Percentiles rank a stretch among this genome's conserved stretches.
Evolutionary conservation across 2,888 invertebrate species (phyloP).

Genomic region (Chalcis sispes): DNA sequence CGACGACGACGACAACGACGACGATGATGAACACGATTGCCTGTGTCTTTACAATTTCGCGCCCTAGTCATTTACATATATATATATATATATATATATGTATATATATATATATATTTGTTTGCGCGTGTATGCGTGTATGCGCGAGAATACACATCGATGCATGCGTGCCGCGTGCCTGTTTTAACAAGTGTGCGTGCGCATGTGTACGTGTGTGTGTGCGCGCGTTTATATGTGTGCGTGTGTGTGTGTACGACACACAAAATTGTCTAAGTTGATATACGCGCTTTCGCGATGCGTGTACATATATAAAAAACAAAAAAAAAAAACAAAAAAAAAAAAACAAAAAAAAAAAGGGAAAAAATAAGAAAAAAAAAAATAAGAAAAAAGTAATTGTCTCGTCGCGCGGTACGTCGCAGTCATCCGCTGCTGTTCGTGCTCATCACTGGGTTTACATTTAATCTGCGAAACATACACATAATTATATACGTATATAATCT

Average conservation of each 20-base stretch:
- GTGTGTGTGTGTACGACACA: constrained; percentile 46
- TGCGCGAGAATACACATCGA: too few species aligned
- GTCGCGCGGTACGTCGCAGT: not conserved
- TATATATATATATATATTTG: constrained; percentile 37
- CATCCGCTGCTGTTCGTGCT: not conserved
- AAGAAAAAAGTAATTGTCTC: too few species aligned
- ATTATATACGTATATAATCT: not conserved
- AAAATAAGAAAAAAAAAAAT: too few species aligned
- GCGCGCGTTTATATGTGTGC: constrained; percentile 56
- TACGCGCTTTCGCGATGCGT: constrained; percentile 31
- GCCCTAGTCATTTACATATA: constrained; percentile 74
- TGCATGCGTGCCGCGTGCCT: too few species aligned
- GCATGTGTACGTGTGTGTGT: not conserved
- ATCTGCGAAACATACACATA: constrained; percentile 9
- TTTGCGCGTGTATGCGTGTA: constrained; percentile 30
- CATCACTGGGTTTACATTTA: not conserved
- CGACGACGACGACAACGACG: not conserved
- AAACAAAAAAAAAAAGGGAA: too few species aligned
- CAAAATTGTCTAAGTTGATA: constrained; percentile 5
- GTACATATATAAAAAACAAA: constrained; percentile 25
- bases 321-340: too few species aligned
- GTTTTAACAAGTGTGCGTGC: not conserved
- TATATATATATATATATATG: not conserved
- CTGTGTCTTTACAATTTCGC: constrained; percentile 66
- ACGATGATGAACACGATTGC: constrained; percentile 40